Base-by-base conservation (phyloP, 2,888 invertebrate species). In the Tetragonisca angustula region DNA sequence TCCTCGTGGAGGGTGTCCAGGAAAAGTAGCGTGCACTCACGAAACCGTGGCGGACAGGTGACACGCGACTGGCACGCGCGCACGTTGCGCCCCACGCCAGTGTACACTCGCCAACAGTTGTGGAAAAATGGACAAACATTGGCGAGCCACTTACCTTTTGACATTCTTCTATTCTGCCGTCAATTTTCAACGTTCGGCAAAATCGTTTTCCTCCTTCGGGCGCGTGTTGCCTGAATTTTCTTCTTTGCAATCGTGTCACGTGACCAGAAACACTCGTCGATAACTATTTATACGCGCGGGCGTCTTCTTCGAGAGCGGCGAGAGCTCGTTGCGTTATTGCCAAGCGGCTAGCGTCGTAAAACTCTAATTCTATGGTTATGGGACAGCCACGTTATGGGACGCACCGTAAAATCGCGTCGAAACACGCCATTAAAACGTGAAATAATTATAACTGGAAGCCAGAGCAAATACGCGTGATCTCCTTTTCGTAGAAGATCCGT, bases 51-150 rank as follows among this genome's bases (percentile, higher is more conserved):
- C 93, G 90, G 90, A 93, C 94, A 94, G 94, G 94, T 94, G 94
- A 94, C 94, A 94, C 94, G 94, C 92, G 94, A 90, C 91, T 73
- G 92, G 90, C 94, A 93, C 93, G 93, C 93, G 93, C 92, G 93
- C 88, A 65, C 83, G 86, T 85, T 87, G 79, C 86, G 76, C 74
- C 71, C 74, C 71, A 69, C 59, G 67, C 64, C 43, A 69, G 27
- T 50, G 67, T 67, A 56, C 78, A 72, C 74, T 36, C 64, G 32
- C 80, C 61, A 49, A 17, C 70, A 77, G 54, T 67, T 59, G 84
- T 86, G 88, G 87, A 85, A 89, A 64, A 92, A 90, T 88, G 83
- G 83, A 52, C 89, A 88, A 91, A 91, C 88, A 90, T 89, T 86
- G 88, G 86, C 86, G 65, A 77, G 85, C 86, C 88, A 86, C 87